A percentile compares a stretch with the other conserved stretches of the same genome.
Evolutionary conservation across 2,888 invertebrate species (phyloP).

Genomic region (Cosmia pyralina): DNA sequence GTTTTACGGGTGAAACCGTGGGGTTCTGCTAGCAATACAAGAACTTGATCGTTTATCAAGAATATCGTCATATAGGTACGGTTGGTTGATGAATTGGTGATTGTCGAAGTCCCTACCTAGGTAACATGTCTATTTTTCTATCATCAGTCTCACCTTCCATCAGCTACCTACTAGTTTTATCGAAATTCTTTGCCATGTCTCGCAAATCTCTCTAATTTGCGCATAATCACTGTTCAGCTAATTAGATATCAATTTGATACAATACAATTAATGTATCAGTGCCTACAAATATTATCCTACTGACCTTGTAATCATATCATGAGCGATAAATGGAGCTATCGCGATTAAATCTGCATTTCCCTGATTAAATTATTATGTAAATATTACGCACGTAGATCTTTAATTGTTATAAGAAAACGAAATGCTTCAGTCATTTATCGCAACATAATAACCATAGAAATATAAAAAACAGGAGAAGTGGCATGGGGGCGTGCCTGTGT

Average conservation of each 20-base stretch:
- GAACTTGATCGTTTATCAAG: no score
- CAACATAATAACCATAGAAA: no score
- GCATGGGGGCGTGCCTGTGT: no score
- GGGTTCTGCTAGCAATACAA: no score
- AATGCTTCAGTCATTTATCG: background rate
- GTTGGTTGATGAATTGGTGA: no score
- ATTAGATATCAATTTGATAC: background rate
- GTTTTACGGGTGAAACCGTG: no score
- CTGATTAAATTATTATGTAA: constrained; percentile 45
- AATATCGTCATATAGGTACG: no score
- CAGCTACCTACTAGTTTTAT: background rate
- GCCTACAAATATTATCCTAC: constrained; percentile 33
- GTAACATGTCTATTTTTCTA: no score
- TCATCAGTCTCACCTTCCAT: no score
- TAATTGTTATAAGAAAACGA: background rate
- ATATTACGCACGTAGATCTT: constrained; percentile 30
- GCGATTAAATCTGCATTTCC: constrained; percentile 33
- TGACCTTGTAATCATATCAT: constrained; percentile 40
- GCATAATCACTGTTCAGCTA: constrained; percentile 4
- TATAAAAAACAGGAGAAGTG: no score
- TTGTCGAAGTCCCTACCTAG: no score
- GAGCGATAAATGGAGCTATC: constrained; percentile 33
- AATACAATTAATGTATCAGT: constrained; percentile 21
- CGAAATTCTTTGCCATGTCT: background rate
- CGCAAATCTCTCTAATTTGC: background rate